Percentiles rank a stretch among this genome's conserved stretches.
phyloP scores from a whole-genome alignment of 2,888 invertebrate species.

The Temnothorax rugatulus region DNA sequence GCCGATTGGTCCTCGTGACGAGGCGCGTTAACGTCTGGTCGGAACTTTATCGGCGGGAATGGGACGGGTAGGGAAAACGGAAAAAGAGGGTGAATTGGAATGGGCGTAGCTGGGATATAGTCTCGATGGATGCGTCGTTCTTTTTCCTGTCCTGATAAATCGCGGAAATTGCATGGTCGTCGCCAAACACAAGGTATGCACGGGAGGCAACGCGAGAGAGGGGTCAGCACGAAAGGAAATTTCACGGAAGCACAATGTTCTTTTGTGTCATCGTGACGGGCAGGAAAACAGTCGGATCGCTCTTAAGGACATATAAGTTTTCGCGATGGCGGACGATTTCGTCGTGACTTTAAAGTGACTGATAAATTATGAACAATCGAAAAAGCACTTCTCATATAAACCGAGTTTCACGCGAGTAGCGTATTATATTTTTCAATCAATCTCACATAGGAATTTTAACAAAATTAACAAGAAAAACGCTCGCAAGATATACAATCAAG shows the following conservation, averaged over 20 bases:
- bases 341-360: background rate
- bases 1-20: conserved; percentile 28
- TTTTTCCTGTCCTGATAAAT: conserved; percentile 40
- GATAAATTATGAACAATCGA: background rate
- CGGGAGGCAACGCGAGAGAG: background rate
- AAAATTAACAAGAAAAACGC: background rate
- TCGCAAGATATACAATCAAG: too few species aligned
- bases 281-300: background rate
- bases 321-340: background rate
- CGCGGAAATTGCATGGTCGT: conserved; percentile 29
- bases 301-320: background rate
- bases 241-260: background rate
- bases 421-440: background rate
- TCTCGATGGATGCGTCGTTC: conserved; percentile 18
- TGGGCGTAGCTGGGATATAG: conserved; percentile 17
- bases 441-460: background rate
- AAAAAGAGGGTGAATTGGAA: background rate
- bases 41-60: background rate
- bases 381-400: background rate
- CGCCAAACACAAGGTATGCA: conserved; percentile 13
- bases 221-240: conserved; percentile 27
- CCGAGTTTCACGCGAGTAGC: background rate
- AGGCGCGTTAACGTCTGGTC: conserved; percentile 8
- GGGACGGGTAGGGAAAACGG: background rate
- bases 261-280: background rate